Evolutionary conservation across 2,797 vertebrate genomes (phyloP), one percentile per base, ranked within the genome.

Genomic region (Diglossa cyanea): DNA sequence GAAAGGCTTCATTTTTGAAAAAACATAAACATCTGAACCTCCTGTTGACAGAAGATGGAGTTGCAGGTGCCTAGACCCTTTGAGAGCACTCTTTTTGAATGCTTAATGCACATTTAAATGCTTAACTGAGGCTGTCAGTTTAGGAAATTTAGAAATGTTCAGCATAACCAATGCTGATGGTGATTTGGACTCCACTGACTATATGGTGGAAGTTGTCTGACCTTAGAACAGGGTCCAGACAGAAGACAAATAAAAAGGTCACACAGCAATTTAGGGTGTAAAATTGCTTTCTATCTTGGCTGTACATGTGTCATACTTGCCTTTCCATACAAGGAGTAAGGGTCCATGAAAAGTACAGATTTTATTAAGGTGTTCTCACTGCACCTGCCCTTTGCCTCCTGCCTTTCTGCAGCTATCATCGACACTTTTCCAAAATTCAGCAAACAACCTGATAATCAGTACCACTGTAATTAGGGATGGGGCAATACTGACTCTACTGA

Each of bases 41-140:
- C 91, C 85, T 94, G 82, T 95, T 94, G 93, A 94, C 93, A 81
- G 83, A 88, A 83, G 44, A 91, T 81, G 48, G 72, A 86, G 87
- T 33, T 96, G 85, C 93, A 88, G 85, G 85, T 90, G 79, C 62
- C 58, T 45, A 58, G 26, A 63, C 57, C 48, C 70, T 88, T 84
- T 76, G 85, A 90, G 63, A 90, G 55, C 48, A n/a, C 35, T 79
- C 71, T 48, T 77, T 80, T 10, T 84, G 33, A 86, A 76, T 0
- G 1, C 19, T 92, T 87, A 60, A 71, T 61, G 24, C n/a, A 8
- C 44, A 44, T 95, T 94, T 84, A 90, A 93, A 90, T 76, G 50
- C 51, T 85, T 70, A 68, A 75, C 51, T 78, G 21, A 2, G 54
- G 44, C 73, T 83, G 70, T 16, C 53, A 63, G 5, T 73, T 78